Conservation (phyloP, 2,888 invertebrate genomes). For the Euplexia lucipara region DNA sequence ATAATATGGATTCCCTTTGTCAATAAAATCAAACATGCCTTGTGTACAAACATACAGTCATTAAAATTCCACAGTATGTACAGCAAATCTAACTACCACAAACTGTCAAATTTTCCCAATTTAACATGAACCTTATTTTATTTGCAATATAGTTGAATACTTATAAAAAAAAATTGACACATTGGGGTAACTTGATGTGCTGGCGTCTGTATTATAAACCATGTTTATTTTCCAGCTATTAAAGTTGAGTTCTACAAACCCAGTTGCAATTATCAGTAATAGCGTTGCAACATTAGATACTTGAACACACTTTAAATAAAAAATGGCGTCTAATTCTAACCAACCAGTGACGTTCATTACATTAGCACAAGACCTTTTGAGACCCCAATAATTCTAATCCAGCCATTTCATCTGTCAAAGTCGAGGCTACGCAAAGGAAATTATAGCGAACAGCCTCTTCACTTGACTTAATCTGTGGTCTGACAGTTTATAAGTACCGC, state of each 20-base stretch:
- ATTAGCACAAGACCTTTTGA: conserved; percentile 55
- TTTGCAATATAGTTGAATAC: no score
- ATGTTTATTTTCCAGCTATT: neutral
- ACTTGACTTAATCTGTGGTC: conserved; percentile 60
- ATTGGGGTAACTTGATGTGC: no score
- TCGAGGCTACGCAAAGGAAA: conserved; percentile 55
- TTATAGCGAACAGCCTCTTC: conserved; percentile 55
- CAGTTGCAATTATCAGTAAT: conserved; percentile 5
- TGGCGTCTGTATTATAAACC: neutral
- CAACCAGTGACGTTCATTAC: conserved; percentile 31
- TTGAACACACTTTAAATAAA: conserved; percentile 39
- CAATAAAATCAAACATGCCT: no score
- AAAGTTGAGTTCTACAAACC: neutral
- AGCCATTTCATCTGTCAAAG: conserved; percentile 58
- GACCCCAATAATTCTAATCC: conserved; percentile 51
- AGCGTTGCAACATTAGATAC: conserved; percentile 5
- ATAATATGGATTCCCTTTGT: no score
- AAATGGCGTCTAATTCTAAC: conserved; percentile 37
- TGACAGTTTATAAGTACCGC: conserved; percentile 67
- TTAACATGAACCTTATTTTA: no score
- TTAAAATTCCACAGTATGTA: no score
- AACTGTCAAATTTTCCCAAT: no score
- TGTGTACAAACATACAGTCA: no score
- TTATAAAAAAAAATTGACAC: no score
- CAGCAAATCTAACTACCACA: no score